phyloP scores from a whole-genome alignment of 2,888 invertebrate species.

The Caenorhabditis drosophilae region DNA sequence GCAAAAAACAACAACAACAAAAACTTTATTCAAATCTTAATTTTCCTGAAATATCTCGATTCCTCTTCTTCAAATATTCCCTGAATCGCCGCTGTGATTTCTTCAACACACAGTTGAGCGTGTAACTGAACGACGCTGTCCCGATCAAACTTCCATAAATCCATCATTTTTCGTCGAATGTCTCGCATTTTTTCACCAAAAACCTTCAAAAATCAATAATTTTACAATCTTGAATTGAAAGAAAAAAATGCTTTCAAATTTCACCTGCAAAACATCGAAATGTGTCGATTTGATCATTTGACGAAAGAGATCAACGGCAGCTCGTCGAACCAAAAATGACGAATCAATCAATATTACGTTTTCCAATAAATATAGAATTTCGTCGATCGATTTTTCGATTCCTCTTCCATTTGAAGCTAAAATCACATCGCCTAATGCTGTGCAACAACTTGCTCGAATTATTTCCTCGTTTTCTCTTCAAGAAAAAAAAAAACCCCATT shows the following conservation, averaged over 20 bases:
- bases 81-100: slow-evolving; percentile 42
- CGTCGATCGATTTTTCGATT: slow-evolving; percentile 41
- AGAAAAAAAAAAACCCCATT: too few relatives aligned
- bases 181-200: slow-evolving; percentile 38
- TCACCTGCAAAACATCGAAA: slow-evolving; percentile 28
- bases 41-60: slow-evolving; percentile 10
- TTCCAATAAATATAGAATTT: slow-evolving; percentile 30
- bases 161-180: slow-evolving; percentile 38
- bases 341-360: slow-evolving; percentile 15
- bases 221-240: not conserved
- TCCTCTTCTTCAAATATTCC: slow-evolving; percentile 15
- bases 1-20: slow-evolving; percentile 7
- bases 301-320: slow-evolving; percentile 38
- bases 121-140: slow-evolving; percentile 61
- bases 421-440: slow-evolving; percentile 49
- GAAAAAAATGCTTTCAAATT: not conserved
- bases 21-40: slow-evolving; percentile 4
- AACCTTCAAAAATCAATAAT: slow-evolving; percentile 26
- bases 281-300: slow-evolving; percentile 21
- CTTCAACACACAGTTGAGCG: slow-evolving; percentile 57
- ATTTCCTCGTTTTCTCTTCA: slow-evolving; percentile 43
- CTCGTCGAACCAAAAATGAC: slow-evolving; percentile 32
- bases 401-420: slow-evolving; percentile 48
- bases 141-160: slow-evolving; percentile 42
- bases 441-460: slow-evolving; percentile 51